A percentile compares a stretch with the other conserved stretches of the same genome.
These are phyloP conservation scores for Cliona cf. orientalis DNA, from an alignment of 37 sponge, comb jelly and placozoan species.

Conservation along the genomic window DNA sequence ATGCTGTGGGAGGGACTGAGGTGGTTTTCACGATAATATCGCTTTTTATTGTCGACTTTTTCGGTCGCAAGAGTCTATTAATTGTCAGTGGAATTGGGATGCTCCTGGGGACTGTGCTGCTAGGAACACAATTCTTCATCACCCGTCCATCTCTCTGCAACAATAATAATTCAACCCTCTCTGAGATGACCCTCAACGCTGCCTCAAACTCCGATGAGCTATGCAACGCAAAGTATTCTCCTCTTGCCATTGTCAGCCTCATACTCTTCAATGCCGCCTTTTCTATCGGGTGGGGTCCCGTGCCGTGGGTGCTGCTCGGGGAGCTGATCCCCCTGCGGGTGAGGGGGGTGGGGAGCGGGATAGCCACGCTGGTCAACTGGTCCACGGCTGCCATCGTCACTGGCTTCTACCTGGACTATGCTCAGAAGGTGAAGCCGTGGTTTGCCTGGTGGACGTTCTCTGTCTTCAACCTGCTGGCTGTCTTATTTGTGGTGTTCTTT, in stretches of 20 bases:
- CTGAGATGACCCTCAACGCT: background rate
- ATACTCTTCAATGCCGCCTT: constrained; percentile 48
- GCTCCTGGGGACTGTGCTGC: constrained; percentile 21
- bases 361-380: constrained; percentile 64
- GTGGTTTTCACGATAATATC: constrained; percentile 42
- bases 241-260: constrained; percentile 43
- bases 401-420: constrained; percentile 17
- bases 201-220: background rate
- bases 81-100: constrained; percentile 42
- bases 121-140: constrained; percentile 28
- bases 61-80: constrained; percentile 65
- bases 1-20: constrained; percentile 31
- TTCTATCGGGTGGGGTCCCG: constrained; percentile 69
- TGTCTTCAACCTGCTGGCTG: constrained; percentile 1
- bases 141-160: constrained; percentile 5
- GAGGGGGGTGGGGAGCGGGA: constrained; percentile 45
- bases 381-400: constrained; percentile 50
- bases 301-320: constrained; percentile 74
- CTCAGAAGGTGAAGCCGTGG: constrained; percentile 1
- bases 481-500: constrained; percentile 35
- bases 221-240: constrained; percentile 10
- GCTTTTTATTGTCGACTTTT: constrained; percentile 44
- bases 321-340: constrained; percentile 65
- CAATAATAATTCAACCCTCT: no score
- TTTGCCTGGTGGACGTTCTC: constrained; percentile 60